These are phyloP conservation scores for Agrochola circellaris DNA, from an alignment of 2,888 invertebrate species.

Conservation along the genomic window DNA sequence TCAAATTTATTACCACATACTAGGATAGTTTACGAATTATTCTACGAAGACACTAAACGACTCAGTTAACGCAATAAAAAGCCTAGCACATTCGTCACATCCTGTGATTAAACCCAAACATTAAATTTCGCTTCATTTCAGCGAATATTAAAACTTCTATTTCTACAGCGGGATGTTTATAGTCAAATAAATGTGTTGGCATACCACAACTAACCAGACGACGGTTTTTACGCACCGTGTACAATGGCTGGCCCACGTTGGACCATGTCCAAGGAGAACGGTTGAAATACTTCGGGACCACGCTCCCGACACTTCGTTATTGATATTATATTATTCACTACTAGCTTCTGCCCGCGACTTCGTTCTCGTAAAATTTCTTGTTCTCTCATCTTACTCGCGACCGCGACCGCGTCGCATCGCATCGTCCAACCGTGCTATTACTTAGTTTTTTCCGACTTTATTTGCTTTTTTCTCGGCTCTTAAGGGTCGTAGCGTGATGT, in stretches of 20 bases:
- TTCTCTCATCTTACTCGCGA: too few species aligned
- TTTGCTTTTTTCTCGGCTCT: too few species aligned
- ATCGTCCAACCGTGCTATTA: too few species aligned
- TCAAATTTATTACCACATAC: not conserved
- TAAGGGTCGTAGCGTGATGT: too few species aligned
- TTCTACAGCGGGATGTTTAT: conserved; percentile 41
- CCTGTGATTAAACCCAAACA: conserved; percentile 46
- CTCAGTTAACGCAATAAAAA: conserved; percentile 34
- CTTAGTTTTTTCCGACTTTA: too few species aligned
- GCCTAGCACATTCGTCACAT: conserved; percentile 27
- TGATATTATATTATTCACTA: conserved; percentile 33
- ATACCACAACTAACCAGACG: conserved; percentile 45
- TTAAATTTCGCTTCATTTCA: conserved; percentile 25
- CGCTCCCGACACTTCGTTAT: conserved; percentile 36
- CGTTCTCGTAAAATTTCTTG: too few species aligned
- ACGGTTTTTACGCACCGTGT: conserved; percentile 55
- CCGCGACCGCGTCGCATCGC: too few species aligned
- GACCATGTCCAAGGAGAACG: conserved; percentile 59
- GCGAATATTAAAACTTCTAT: conserved; percentile 37
- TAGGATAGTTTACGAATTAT: not conserved
- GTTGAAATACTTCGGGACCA: conserved; percentile 53
- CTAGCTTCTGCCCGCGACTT: too few species aligned
- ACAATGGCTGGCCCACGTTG: conserved; percentile 52
- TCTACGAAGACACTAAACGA: conserved; percentile 11
- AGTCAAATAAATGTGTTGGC: conserved; percentile 56